Base-by-base conservation (phyloP, 2,888 invertebrate genomes). In the Luffia ferchaultella region DNA sequence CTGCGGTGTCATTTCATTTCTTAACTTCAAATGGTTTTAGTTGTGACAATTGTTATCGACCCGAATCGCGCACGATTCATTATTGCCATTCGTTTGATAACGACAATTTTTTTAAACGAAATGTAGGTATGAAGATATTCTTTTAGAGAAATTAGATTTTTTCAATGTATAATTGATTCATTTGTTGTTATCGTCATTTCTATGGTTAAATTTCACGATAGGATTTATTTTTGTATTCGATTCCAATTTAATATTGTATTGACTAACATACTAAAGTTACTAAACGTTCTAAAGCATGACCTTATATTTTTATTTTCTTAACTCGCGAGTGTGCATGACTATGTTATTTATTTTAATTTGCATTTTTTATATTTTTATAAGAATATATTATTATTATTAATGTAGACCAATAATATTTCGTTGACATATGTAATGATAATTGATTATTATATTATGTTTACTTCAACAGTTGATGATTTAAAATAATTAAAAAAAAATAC, bases 191-290 rank as follows among this genome's bases (percentile, higher is more conserved):
- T n/a, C n/a, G n/a, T n/a, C n/a, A n/a, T n/a, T n/a, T n/a, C n/a
- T n/a, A n/a, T n/a, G n/a, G n/a, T n/a, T n/a, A n/a, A n/a, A n/a
- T n/a, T n/a, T n/a, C n/a, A n/a, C n/a, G 30, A 30, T 30, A 12
- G 3, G 3, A 30, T 30, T 30, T 30, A 30, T 30, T 5, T 45
- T 45, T 46, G 46, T 46, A 30, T 46, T 40, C n/a, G 43, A 9
- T 42, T 42, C 43, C 18, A 16, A 5, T 78, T 78, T 68, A 76
- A 76, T 74, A 66, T 30, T 30, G 70, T 66, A 67, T 75, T 80
- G 80, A 83, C 82, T 83, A 83, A 83, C 82, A 74, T 68, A 59
- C n/a, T n/a, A n/a, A n/a, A n/a, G n/a, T n/a, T 66, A 80, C 79
- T 82, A 82, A 83, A 76, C 59, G 58, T 73, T 79, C 72, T 78